These are phyloP conservation scores for Sinocyclocheilus rhinocerous DNA, from an alignment of 2,113 vertebrate genomes.

Conservation along the genomic window DNA sequence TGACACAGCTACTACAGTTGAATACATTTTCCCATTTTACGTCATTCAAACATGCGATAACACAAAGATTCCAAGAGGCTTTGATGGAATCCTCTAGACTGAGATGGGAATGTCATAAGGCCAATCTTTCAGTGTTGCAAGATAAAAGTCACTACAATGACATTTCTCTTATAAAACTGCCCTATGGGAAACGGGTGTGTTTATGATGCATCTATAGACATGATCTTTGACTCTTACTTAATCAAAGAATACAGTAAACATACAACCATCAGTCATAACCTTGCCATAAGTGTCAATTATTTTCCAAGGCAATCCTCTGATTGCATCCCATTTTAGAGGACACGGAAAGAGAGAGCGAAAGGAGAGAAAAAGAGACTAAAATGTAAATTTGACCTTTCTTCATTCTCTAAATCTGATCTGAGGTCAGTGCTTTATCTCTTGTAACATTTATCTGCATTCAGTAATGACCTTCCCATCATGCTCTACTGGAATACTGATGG, in stretches of 20 bases:
- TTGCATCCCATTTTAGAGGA: conserved; percentile 26
- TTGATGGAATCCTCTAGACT: not conserved
- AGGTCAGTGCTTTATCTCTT: conserved; percentile 49
- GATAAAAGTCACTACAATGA: no score
- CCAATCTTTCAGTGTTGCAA: no score
- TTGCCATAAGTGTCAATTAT: conserved; percentile 43
- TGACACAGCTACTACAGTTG: not conserved
- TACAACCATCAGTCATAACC: conserved; percentile 30
- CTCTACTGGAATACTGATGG: conserved; percentile 1
- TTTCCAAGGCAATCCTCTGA: conserved; percentile 29
- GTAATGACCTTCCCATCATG: no score
- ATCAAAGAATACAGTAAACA: conserved; percentile 30
- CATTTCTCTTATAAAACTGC: not conserved
- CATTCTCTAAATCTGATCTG: conserved; percentile 58
- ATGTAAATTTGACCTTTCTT: conserved; percentile 66
- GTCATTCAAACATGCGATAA: not conserved
- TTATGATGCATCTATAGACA: not conserved
- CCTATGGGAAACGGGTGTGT: not conserved
- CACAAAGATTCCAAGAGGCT: not conserved
- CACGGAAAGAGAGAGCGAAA: not conserved
- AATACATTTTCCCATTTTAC: not conserved
- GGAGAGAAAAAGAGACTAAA: conserved; percentile 36
- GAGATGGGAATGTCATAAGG: not conserved
- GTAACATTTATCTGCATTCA: no score
- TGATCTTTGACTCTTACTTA: conserved; percentile 18